Conservation (phyloP, 2,113 vertebrate species). For the Acinonyx jubatus region DNA sequence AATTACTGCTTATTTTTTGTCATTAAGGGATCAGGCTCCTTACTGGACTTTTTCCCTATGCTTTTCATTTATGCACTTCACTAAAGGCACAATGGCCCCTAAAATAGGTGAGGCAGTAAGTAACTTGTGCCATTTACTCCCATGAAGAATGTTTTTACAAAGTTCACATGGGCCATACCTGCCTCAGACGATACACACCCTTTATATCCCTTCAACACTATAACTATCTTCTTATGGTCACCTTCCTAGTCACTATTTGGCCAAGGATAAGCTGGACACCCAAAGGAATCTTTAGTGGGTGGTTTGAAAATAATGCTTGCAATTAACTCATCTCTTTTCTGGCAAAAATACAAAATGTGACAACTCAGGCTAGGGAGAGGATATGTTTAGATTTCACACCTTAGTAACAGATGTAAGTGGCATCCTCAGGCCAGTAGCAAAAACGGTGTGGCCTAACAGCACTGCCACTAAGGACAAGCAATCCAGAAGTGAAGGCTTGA, state of each 20-base stretch:
- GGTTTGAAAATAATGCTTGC: conserved; percentile 30
- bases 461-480: neutral
- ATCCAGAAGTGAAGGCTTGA: conserved; percentile 11
- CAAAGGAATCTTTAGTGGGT: neutral
- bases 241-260: neutral
- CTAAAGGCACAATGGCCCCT: neutral
- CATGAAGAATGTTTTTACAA: neutral
- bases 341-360: neutral
- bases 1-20: conserved; percentile 23
- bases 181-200: neutral
- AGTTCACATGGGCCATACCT: neutral
- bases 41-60: neutral
- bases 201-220: neutral
- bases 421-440: neutral
- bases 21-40: neutral
- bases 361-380: neutral
- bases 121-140: neutral
- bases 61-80: conserved; percentile 7
- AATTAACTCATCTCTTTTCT: neutral
- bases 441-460: neutral
- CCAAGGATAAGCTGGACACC: neutral
- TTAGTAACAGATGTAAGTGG: neutral
- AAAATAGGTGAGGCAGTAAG: neutral
- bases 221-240: neutral
- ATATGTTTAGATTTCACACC: neutral